These are phyloP conservation scores for Sminthurinus aureus DNA, from an alignment of 2,888 invertebrate species.

Conservation along the genomic window DNA sequence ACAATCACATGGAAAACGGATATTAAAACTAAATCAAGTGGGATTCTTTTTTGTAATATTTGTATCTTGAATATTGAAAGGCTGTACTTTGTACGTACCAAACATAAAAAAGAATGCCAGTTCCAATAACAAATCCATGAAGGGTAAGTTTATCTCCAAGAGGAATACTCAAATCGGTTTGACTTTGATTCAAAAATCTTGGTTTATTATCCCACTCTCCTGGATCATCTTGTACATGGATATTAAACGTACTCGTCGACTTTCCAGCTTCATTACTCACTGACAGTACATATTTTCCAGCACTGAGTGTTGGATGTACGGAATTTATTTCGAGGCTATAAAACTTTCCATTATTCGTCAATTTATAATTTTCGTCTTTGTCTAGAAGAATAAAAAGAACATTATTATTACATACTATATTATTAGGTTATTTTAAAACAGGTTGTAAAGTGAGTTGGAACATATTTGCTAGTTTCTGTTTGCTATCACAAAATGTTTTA, in stretches of 20 bases:
- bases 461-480: too few relatives aligned
- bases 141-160: constrained; percentile 37
- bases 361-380: constrained; percentile 27
- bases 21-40: background rate
- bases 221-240: constrained; percentile 35
- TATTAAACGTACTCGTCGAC: constrained; percentile 36
- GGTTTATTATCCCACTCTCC: constrained; percentile 34
- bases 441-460: background rate
- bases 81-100: constrained; percentile 16
- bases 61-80: background rate
- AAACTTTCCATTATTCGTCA: constrained; percentile 35
- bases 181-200: constrained; percentile 34
- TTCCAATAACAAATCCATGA: constrained; percentile 41
- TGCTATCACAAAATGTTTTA: too few relatives aligned
- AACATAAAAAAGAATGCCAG: constrained; percentile 40
- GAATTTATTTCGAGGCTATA: constrained; percentile 36
- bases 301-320: constrained; percentile 15
- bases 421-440: background rate
- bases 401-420: too few relatives aligned
- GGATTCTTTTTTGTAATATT: background rate
- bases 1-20: background rate
- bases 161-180: constrained; percentile 19
- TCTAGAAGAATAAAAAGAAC: background rate
- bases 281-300: constrained; percentile 30
- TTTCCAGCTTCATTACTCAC: constrained; percentile 38